These are phyloP conservation scores for Actenoides lindsayi DNA, from an alignment of 2,113 vertebrate genomes.

Conservation along the genomic window DNA sequence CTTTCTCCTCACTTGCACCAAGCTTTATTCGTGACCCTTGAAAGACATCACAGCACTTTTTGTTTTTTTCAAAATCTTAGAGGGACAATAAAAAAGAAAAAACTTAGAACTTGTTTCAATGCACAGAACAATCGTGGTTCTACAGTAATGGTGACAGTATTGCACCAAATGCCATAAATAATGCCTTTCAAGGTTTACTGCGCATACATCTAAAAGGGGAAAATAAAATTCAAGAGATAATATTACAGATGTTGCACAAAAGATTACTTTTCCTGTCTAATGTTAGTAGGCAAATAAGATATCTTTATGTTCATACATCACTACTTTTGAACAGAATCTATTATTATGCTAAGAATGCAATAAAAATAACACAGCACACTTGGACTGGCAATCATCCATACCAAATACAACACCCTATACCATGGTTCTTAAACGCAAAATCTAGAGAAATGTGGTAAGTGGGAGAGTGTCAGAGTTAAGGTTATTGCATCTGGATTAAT, in stretches of 20 bases:
- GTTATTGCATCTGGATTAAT: neutral
- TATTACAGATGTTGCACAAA: slow-evolving; percentile 14
- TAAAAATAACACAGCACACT: neutral
- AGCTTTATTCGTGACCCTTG: neutral
- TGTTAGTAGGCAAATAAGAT: neutral
- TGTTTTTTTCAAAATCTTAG: neutral
- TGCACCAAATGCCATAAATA: slow-evolving; percentile 10
- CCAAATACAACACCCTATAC: neutral
- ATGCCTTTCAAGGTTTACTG: slow-evolving; percentile 7
- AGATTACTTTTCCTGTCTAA: slow-evolving; percentile 2
- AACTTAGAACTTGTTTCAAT: neutral
- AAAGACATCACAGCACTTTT: neutral
- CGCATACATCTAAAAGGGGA: neutral
- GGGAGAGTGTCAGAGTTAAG: neutral
- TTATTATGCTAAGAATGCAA: neutral
- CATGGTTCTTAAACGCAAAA: neutral
- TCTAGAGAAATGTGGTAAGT: neutral
- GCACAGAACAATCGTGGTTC: neutral
- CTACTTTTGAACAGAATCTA: neutral
- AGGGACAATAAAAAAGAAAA: neutral
- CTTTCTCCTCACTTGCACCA: neutral
- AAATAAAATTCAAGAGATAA: slow-evolving; percentile 7
- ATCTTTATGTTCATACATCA: neutral
- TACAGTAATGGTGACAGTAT: neutral
- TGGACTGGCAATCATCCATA: neutral